These are phyloP conservation scores for Yoshiicerus persimilis DNA, from an alignment of 1,140 invertebrate genomes.

Conservation along the genomic window DNA sequence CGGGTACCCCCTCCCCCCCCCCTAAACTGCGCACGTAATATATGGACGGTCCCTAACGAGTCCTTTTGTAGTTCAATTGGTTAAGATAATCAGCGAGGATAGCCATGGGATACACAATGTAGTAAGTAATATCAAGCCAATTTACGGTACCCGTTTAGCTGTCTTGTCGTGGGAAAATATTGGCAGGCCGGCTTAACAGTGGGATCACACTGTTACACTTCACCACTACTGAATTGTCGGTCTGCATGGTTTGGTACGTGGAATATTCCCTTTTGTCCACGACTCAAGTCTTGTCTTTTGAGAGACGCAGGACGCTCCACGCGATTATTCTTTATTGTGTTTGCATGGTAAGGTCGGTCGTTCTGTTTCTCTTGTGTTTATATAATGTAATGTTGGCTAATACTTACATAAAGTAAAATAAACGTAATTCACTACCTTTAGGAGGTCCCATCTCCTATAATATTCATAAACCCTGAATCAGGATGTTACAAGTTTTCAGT, in stretches of 20 bases:
- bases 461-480: not conserved
- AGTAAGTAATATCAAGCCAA: not conserved
- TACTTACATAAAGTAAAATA: not conserved
- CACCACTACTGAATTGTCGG: not conserved
- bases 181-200: slow-evolving; percentile 1
- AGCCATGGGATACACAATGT: not conserved
- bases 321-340: slow-evolving; percentile 12
- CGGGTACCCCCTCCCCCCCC: too few relatives aligned
- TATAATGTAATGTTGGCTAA: not conserved
- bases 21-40: too few relatives aligned
- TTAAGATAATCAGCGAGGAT: not conserved
- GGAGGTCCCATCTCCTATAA: not conserved
- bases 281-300: not conserved
- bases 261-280: not conserved
- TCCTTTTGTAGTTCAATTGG: not conserved
- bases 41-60: not conserved
- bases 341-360: not conserved
- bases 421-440: not conserved
- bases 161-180: slow-evolving; percentile 8
- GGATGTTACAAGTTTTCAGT: not conserved
- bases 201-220: not conserved
- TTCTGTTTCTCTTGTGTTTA: not conserved
- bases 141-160: not conserved
- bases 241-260: not conserved
- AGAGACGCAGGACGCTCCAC: not conserved